Percentiles rank a stretch among this genome's conserved stretches.
Evolutionary conservation across 1,140 invertebrate genomes (phyloP).

Genomic region (Drosophila sp.): DNA sequence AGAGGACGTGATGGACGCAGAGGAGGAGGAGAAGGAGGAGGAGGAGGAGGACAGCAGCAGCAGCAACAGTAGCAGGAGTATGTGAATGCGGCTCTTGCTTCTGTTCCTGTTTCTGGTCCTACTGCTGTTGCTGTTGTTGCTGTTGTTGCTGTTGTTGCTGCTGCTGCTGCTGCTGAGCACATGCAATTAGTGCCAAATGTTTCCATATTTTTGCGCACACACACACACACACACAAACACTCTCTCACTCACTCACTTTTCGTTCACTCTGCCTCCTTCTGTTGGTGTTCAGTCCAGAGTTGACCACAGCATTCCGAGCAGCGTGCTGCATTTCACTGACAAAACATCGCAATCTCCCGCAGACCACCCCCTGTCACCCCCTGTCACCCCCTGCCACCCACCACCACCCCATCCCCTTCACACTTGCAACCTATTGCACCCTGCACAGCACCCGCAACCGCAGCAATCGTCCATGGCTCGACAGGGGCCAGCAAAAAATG

Average conservation of each 20-base stretch:
- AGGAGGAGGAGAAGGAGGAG: slow-evolving; percentile 9
- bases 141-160: slow-evolving; percentile 32
- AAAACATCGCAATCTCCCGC: slow-evolving; percentile 43
- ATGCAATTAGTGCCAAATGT: slow-evolving; percentile 82
- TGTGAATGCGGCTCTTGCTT: slow-evolving; percentile 9
- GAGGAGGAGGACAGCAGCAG: background rate
- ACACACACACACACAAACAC: slow-evolving; percentile 14
- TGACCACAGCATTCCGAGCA: slow-evolving; percentile 52
- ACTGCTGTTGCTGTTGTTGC: slow-evolving; percentile 60
- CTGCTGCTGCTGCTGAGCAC: slow-evolving; percentile 71
- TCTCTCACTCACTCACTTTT: slow-evolving; percentile 2
- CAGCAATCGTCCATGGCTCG: slow-evolving; percentile 49
- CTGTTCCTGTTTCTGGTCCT: slow-evolving; percentile 33
- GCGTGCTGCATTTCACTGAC: slow-evolving; percentile 51
- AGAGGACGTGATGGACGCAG: slow-evolving; percentile 22
- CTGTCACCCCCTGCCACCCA: background rate
- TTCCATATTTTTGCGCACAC: slow-evolving; percentile 76
- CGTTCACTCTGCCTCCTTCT: background rate
- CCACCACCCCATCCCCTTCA: background rate
- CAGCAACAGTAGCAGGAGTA: background rate
- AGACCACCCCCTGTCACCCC: background rate
- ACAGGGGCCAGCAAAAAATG: slow-evolving; percentile 62
- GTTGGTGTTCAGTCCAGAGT: slow-evolving; percentile 45
- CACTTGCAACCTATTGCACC: slow-evolving; percentile 8
- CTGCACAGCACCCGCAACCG: slow-evolving; percentile 36